These are phyloP conservation scores for Drosophila atripex DNA, from an alignment of 2,888 invertebrate species.

Conservation along the genomic window DNA sequence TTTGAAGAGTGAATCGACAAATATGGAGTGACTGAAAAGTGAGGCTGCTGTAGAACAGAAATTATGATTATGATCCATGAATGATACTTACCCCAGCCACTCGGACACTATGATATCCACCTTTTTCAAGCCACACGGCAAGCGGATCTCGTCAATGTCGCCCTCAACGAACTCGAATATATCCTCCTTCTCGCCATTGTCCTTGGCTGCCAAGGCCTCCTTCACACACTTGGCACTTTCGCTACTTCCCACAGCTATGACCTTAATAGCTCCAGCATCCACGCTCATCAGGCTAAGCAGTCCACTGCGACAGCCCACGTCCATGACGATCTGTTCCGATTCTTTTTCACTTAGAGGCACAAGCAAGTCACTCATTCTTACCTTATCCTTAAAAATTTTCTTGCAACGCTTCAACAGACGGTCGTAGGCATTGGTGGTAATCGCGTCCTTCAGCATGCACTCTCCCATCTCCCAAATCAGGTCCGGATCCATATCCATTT, in stretches of 20 bases:
- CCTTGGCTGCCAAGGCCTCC: background rate
- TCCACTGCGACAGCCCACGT: constrained; percentile 64
- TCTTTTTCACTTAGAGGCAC: background rate
- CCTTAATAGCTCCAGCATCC: constrained; percentile 54
- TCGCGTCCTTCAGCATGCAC: constrained; percentile 35
- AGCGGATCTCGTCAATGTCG: constrained; percentile 20
- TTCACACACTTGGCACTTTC: constrained; percentile 32
- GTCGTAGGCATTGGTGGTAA: constrained; percentile 42
- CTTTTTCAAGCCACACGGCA: constrained; percentile 49
- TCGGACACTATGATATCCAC: constrained; percentile 64
- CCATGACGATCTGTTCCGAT: constrained; percentile 52
- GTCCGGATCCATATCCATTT: background rate
- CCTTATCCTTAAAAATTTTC: constrained; percentile 54
- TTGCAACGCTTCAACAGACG: constrained; percentile 33
- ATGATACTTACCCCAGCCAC: constrained; percentile 55
- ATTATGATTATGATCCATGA: background rate
- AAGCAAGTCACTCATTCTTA: constrained; percentile 1
- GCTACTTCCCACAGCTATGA: constrained; percentile 52
- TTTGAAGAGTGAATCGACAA: constrained; percentile 47
- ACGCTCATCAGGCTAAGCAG: constrained; percentile 50
- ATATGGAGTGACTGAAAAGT: constrained; percentile 42
- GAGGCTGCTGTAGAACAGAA: background rate
- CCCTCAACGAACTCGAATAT: constrained; percentile 42
- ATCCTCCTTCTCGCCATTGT: constrained; percentile 26
- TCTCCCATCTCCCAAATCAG: constrained; percentile 27